These are phyloP conservation scores for Harpalus rufipes DNA, from an alignment of 2,888 invertebrate species.

Conservation along the genomic window DNA sequence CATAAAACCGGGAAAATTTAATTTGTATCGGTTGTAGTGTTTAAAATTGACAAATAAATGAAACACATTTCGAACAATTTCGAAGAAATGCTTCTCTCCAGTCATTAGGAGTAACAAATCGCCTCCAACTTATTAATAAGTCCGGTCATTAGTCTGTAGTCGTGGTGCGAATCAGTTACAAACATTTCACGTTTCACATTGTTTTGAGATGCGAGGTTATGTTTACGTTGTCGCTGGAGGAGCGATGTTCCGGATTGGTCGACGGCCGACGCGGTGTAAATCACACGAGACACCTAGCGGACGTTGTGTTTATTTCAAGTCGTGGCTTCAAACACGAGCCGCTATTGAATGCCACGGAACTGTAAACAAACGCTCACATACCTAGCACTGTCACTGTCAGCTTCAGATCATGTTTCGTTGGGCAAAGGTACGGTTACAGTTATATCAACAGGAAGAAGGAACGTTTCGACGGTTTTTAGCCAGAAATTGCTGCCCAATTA, in stretches of 20 bases:
- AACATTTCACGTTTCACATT: constrained; percentile 39
- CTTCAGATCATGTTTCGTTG: not conserved
- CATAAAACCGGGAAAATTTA: no score
- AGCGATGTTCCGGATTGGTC: constrained; percentile 38
- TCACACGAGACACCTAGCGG: constrained; percentile 67
- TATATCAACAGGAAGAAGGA: no score
- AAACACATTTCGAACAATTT: no score
- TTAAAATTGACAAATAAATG: no score
- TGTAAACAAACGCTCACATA: constrained; percentile 63
- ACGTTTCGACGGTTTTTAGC: no score
- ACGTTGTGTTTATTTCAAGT: constrained; percentile 67
- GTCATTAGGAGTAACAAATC: constrained; percentile 7
- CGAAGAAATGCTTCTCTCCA: no score
- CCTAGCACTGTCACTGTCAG: constrained; percentile 38
- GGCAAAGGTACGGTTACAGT: no score
- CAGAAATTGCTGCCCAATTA: no score
- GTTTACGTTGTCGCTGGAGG: constrained; percentile 47
- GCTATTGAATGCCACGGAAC: constrained; percentile 60
- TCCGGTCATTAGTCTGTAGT: constrained; percentile 28
- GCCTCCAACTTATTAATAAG: constrained; percentile 34
- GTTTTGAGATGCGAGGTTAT: constrained; percentile 46
- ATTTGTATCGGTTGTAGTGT: no score
- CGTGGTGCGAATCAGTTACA: constrained; percentile 29
- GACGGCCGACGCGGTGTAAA: constrained; percentile 58
- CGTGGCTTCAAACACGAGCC: constrained; percentile 54